Conservation (phyloP, 2,888 invertebrate species). For the Xiphydria camelus region DNA sequence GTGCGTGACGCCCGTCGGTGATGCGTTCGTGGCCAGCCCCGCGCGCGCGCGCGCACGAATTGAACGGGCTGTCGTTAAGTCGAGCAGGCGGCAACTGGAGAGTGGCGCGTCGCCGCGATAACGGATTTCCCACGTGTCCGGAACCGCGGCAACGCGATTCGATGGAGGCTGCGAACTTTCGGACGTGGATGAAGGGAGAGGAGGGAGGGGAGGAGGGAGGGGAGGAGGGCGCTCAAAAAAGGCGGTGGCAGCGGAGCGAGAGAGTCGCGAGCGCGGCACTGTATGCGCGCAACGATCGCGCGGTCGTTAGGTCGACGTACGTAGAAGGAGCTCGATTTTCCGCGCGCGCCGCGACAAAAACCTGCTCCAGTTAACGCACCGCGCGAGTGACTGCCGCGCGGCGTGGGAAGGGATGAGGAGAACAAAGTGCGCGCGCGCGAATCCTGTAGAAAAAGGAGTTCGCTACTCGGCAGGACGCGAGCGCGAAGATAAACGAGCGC, state of each 20-base stretch:
- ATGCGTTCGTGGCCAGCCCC: not conserved
- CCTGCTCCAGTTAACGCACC: constrained; percentile 2
- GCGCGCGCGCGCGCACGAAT: not conserved
- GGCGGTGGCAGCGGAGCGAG: too few species aligned
- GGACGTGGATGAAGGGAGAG: too few species aligned
- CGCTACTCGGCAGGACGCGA: constrained; percentile 17
- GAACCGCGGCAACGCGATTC: not conserved
- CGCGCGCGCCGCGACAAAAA: not conserved
- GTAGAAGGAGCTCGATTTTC: too few species aligned
- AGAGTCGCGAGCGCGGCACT: too few species aligned
- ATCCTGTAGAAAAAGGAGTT: constrained; percentile 16
- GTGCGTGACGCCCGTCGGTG: not conserved
- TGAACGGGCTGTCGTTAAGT: constrained; percentile 6
- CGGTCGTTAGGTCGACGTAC: too few species aligned
- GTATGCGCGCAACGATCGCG: too few species aligned
- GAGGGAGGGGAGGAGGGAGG: too few species aligned
- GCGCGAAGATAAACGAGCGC: constrained; percentile 46
- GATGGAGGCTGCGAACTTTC: too few species aligned
- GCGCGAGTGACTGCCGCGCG: too few species aligned
- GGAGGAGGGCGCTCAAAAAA: too few species aligned
- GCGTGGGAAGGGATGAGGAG: too few species aligned
- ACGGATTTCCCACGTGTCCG: constrained; percentile 11
- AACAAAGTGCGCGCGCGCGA: not conserved
- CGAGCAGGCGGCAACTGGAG: constrained; percentile 10
- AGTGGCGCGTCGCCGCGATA: not conserved